Evolutionary conservation across 2,888 invertebrate species (phyloP).

Genomic region (Podotricha telesiphe): DNA sequence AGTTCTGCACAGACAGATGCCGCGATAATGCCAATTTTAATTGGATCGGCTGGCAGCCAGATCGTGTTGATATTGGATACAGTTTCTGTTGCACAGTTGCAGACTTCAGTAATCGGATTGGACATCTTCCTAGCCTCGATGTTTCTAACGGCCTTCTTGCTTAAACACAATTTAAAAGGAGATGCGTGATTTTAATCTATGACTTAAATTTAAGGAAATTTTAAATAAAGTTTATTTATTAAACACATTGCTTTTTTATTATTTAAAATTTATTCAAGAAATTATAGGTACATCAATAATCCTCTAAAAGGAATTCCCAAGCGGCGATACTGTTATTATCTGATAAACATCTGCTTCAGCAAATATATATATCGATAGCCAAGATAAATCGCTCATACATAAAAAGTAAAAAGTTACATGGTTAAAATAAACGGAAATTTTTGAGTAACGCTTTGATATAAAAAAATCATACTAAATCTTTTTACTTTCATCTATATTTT

Average conservation of each 20-base stretch:
- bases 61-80: constrained; percentile 80
- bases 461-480: too few relatives aligned
- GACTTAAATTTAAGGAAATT: too few relatives aligned
- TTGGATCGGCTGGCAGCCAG: constrained; percentile 84
- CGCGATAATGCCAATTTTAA: constrained; percentile 82
- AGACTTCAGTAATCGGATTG: constrained; percentile 80
- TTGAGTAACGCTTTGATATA: too few relatives aligned
- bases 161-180: background rate
- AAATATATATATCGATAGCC: background rate
- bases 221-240: constrained; percentile 1
- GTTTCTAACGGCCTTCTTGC: constrained; percentile 18
- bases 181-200: background rate
- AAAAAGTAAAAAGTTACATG: too few relatives aligned
- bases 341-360: background rate
- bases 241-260: background rate
- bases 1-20: constrained; percentile 80
- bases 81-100: constrained; percentile 85
- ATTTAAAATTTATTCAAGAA: background rate
- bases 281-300: background rate
- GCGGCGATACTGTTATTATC: background rate
- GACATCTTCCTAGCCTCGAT: constrained; percentile 70
- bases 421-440: too few relatives aligned
- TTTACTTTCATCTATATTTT: too few relatives aligned
- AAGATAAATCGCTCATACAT: too few relatives aligned
- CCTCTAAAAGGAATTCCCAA: constrained; percentile 1